Conservation (phyloP, 1,140 invertebrate genomes). For the Asobara japonica region DNA sequence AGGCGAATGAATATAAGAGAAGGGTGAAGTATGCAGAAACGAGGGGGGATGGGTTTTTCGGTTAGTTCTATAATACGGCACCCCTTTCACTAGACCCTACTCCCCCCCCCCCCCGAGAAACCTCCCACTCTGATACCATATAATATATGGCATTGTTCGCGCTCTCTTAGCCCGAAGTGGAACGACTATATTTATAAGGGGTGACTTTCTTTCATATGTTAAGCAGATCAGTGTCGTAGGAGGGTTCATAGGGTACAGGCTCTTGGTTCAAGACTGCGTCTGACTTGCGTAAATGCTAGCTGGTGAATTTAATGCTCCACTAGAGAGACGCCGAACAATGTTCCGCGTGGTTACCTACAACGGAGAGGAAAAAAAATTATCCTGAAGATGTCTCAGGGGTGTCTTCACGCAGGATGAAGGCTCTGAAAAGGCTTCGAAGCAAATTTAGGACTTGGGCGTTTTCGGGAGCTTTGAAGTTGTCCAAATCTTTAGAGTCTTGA, state of each 20-base stretch:
- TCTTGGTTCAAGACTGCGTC: not conserved
- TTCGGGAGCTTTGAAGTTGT: too few relatives aligned
- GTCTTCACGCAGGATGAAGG: too few relatives aligned
- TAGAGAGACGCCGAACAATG: constrained; percentile 21
- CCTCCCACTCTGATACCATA: constrained; percentile 51
- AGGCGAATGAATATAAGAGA: constrained; percentile 19
- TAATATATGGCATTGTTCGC: constrained; percentile 62
- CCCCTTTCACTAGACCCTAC: constrained; percentile 12
- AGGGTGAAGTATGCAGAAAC: not conserved
- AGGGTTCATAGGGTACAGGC: not conserved
- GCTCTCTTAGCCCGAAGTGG: constrained; percentile 56
- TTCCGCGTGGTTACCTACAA: constrained; percentile 20
- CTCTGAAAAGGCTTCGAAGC: too few relatives aligned
- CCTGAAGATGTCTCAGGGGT: not conserved
- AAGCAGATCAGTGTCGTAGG: constrained; percentile 57
- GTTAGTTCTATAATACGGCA: constrained; percentile 41
- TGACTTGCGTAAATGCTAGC: constrained; percentile 24
- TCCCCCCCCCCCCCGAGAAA: constrained; percentile 38
- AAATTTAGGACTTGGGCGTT: too few relatives aligned
- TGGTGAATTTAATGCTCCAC: constrained; percentile 32
- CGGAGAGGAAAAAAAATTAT: not conserved
- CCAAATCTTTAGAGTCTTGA: too few relatives aligned
- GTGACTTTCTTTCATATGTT: constrained; percentile 60
- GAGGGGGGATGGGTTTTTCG: constrained; percentile 27
- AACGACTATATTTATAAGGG: constrained; percentile 59